Evolutionary conservation across 2,797 vertebrate species (phyloP).

Genomic region (Nyctalus aviator): DNA sequence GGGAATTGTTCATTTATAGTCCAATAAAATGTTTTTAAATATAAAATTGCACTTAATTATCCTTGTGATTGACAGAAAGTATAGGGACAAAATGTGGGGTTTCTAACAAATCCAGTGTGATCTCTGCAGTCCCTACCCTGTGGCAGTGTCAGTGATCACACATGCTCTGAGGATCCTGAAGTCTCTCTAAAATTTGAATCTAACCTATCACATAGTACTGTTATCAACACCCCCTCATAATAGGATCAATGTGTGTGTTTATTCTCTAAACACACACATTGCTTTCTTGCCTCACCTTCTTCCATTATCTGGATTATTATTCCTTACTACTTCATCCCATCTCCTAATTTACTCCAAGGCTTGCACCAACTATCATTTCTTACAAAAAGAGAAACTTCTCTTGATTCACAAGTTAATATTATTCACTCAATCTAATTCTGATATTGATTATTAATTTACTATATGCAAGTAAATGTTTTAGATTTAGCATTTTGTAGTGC

Average conservation of each 20-base stretch:
- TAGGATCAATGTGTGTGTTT: neutral
- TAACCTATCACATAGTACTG: neutral
- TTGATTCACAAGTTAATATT: neutral
- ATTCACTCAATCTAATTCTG: conserved; percentile 18
- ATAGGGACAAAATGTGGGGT: neutral
- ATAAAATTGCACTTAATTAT: conserved; percentile 35
- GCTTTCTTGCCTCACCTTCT: neutral
- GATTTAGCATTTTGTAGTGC: conserved; percentile 19
- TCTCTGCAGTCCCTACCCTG: neutral
- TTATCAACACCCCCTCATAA: neutral
- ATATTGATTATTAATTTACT: conserved; percentile 31
- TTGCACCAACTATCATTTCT: neutral
- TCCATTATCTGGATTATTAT: neutral
- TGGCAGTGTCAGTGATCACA: neutral
- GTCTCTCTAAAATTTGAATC: neutral
- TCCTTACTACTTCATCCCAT: neutral
- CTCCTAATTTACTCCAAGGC: neutral
- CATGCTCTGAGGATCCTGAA: neutral
- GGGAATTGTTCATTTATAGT: neutral
- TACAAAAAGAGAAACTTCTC: conserved; percentile 17
- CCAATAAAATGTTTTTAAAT: conserved; percentile 38
- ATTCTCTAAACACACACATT: conserved; percentile 11
- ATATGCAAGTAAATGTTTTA: conserved; percentile 28
- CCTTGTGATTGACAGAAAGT: neutral
- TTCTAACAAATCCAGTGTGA: conserved; percentile 2